Base-by-base conservation (phyloP, 1,140 invertebrate genomes). In the Semibalanus balanoides region DNA sequence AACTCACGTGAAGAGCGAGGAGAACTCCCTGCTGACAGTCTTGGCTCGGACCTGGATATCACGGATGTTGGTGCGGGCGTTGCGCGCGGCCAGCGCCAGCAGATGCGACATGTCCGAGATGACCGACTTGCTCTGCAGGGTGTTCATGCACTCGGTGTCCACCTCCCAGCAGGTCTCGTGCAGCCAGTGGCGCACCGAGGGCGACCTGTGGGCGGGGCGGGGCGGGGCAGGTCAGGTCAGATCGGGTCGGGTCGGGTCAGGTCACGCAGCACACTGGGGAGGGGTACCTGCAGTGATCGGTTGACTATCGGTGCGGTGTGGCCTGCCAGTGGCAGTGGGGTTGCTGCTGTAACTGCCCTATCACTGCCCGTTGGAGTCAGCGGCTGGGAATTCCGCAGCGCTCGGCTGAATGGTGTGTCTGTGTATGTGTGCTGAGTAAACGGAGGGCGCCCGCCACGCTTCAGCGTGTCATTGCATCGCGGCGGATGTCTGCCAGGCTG, bases 111-210 rank as follows among this genome's bases (percentile, higher is more conserved):
- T 35, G 31, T 78, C 81, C 76, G 76, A 81, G 0, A 87, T 86
- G 64, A 93, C 84, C 0, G 90, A 89, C 83, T 94, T 94, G 77
- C 89, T 90, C 83, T 93, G 92, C 14, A 94, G 83, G 1, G 90
- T 91, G 43, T 88, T 90, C 87, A 91, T 91, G 82, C 91, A 93
- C 84, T 94, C 92, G 30, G 89, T 87, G 80, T 93, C 91, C 75
- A 88, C 89, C 11, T 87, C 85, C 40, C 86, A 84, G 43, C 88
- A 83, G 27, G 91, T 83, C 80, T 93, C 90, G 74, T 86, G 84
- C 28, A 92, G 81, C 92, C 92, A 93, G 31, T 82, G 82, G 29
- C 81, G 79, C 77, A 78, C 77, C 19, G 70, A 30, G 3, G 70
- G 28, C 0, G 70, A 72, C 28, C 70, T 72, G 70, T 3, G 11